Conservation (phyloP, 2,888 invertebrate species). For the Teinopalpus imperialis region DNA sequence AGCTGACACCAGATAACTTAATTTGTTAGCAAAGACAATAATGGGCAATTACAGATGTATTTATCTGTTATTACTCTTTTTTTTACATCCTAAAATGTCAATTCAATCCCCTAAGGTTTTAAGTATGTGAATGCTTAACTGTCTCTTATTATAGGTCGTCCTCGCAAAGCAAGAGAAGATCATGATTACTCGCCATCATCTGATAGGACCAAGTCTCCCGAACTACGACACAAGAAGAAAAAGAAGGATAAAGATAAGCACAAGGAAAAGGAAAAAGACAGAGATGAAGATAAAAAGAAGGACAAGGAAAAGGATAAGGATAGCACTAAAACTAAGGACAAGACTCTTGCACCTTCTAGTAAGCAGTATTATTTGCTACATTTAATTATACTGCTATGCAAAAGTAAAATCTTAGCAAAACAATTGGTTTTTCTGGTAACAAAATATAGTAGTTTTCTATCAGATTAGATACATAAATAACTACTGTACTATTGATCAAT, state of each 20-base stretch:
- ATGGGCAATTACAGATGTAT: too few species aligned
- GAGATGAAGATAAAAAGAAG: slow-evolving; percentile 42
- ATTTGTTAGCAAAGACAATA: too few species aligned
- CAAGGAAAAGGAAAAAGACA: slow-evolving; percentile 51
- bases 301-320: slow-evolving; percentile 50
- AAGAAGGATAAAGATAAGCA: slow-evolving; percentile 58
- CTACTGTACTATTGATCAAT: too few species aligned
- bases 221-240: slow-evolving; percentile 61
- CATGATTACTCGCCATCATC: slow-evolving; percentile 63
- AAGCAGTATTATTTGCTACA: slow-evolving; percentile 35
- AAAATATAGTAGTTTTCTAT: too few species aligned
- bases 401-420: too few species aligned
- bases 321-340: slow-evolving; percentile 67
- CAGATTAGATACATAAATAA: too few species aligned
- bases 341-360: slow-evolving; percentile 75
- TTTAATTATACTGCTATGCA: background rate
- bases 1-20: too few species aligned
- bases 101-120: too few species aligned
- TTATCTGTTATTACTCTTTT: too few species aligned
- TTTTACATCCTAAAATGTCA: too few species aligned
- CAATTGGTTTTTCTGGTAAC: too few species aligned
- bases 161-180: slow-evolving; percentile 49
- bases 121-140: too few species aligned
- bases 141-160: slow-evolving; percentile 52
- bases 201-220: slow-evolving; percentile 55